Base-by-base conservation (phyloP, 2,797 vertebrate genomes). In the Xenops minutus region DNA sequence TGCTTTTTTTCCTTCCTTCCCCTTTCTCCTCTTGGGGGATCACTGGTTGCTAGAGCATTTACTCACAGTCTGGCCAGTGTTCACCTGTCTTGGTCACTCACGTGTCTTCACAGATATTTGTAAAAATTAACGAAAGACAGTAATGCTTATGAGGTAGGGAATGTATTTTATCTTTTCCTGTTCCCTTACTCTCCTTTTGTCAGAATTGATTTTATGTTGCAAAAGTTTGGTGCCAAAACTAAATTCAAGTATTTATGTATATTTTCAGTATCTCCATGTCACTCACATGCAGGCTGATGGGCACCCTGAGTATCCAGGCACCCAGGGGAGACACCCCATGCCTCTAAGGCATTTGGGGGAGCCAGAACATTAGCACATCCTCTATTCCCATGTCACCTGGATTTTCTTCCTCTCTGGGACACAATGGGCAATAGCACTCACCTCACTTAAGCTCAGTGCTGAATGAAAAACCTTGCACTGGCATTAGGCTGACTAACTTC, bases 311-410 rank as follows among this genome's bases (percentile, higher is more conserved):
- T 43, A 6, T 6, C 20, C 30, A 51, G 37, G 44, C 56, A 37
- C 22, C 32, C 32, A 41, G 43, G 56, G 1, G 10, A 58, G 26
- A 32, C 2, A 21, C 4, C 13, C 14, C 0, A 1, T 32, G 36
- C n/a, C 30, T n/a, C 27, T 43, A 48, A 83, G 32, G 15, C 12
- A 14, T 39, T 6, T 73, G 32, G 26, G 14, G 20, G 18, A 68
- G 10, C 19, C 46, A 32, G 7, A 69, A 54, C 30, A 36, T 26
- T 13, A 48, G 22, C 34, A 24, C 27, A 27, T 51, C 16, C n/a
- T 68, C 44, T 24, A 20, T 56, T 77, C 22, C 27, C 13, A 39
- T 4, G 19, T 61, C 43, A 11, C 34, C 18, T 1, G 5, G 16
- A 39, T 56, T 43, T 79, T 55, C 32, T 67, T 88, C 22, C 59